Conservation (phyloP, 1,140 invertebrate genomes). For the Parapsyche elsis region DNA sequence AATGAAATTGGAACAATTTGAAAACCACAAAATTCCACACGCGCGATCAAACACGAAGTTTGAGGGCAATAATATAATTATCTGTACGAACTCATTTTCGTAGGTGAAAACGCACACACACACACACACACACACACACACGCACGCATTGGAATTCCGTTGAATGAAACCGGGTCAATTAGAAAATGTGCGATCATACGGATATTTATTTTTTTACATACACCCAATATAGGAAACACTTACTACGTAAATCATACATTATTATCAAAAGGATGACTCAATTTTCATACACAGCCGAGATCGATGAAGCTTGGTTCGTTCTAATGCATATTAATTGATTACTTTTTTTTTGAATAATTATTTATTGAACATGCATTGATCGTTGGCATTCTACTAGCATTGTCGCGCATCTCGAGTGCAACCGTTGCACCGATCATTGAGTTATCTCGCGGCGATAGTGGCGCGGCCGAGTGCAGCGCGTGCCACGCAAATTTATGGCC, state of each 20-base stretch:
- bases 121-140: no score
- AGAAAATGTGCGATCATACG: not conserved
- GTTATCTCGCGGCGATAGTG: conserved; percentile 16
- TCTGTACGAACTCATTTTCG: not conserved
- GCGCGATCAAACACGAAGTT: not conserved
- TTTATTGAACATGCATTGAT: not conserved
- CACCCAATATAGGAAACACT: no score
- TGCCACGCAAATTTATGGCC: conserved; percentile 63
- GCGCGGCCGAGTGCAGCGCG: conserved; percentile 56
- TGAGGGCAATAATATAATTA: not conserved
- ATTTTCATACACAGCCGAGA: no score
- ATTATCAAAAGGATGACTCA: no score
- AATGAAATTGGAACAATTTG: not conserved
- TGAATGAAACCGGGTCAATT: not conserved
- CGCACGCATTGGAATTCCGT: not conserved
- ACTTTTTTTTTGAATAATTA: not conserved
- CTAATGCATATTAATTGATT: no score
- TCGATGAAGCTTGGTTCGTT: no score
- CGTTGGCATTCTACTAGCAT: not conserved
- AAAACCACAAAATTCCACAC: not conserved
- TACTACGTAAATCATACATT: no score
- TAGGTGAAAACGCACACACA: not conserved
- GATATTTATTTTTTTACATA: no score
- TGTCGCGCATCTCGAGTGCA: not conserved
- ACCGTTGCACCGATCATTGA: not conserved